phyloP scores from a whole-genome alignment of 2,113 vertebrate species.

The Dipodomys spectabilis region DNA sequence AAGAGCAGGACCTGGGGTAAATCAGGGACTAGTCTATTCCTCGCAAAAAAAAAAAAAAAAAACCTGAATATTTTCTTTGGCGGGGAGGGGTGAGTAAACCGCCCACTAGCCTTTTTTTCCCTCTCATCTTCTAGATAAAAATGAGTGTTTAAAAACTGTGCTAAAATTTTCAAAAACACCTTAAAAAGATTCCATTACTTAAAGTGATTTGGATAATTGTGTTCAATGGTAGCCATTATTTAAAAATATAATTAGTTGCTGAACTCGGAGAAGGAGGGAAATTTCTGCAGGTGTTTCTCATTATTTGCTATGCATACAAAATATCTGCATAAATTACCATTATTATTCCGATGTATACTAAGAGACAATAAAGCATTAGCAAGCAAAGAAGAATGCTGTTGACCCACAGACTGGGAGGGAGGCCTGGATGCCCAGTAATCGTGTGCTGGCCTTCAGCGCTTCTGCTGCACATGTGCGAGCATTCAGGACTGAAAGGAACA shows the following conservation, averaged over 20 bases:
- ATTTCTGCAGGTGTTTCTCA: slow-evolving; percentile 95
- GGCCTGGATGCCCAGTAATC: slow-evolving; percentile 86
- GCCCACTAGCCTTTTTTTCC: slow-evolving; percentile 83
- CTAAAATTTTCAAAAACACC: slow-evolving; percentile 91
- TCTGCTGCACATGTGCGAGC: slow-evolving; percentile 83
- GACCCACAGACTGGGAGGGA: slow-evolving; percentile 92
- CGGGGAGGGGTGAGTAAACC: slow-evolving; percentile 74
- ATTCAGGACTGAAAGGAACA: slow-evolving; percentile 89
- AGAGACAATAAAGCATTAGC: slow-evolving; percentile 93
- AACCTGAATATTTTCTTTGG: background rate
- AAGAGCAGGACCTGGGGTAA: slow-evolving; percentile 45
- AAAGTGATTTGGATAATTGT: slow-evolving; percentile 96
- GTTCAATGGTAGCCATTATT: slow-evolving; percentile 96
- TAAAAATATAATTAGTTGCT: slow-evolving; percentile 98
- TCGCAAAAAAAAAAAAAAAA: slow-evolving; percentile 68
- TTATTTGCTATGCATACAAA: slow-evolving; percentile 93
- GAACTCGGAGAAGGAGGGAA: slow-evolving; percentile 94
- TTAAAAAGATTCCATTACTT: slow-evolving; percentile 97
- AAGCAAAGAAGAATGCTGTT: slow-evolving; percentile 90
- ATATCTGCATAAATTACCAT: slow-evolving; percentile 94
- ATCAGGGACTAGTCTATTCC: slow-evolving; percentile 58
- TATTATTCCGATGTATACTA: slow-evolving; percentile 92
- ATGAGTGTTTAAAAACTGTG: slow-evolving; percentile 90
- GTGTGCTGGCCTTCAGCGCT: slow-evolving; percentile 89
- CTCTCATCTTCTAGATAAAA: slow-evolving; percentile 83